Percentiles rank a stretch among this genome's conserved stretches.
Evolutionary conservation across 2,888 invertebrate genomes (phyloP).

Genomic region (Caenorhabditis macrosperma): DNA sequence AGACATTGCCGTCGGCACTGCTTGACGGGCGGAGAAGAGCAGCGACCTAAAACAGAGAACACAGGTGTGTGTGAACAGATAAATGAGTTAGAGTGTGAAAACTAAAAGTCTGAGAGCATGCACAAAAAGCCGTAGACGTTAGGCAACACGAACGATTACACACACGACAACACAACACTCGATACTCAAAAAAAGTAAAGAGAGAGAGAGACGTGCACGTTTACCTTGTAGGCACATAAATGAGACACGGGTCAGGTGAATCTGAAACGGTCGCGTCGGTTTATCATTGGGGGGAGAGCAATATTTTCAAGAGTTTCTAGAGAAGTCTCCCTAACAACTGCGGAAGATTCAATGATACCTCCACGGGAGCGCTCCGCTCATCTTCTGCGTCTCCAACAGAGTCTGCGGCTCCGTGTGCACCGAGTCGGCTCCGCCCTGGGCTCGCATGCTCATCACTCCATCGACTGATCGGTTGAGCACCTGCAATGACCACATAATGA

Average conservation of each 20-base stretch:
- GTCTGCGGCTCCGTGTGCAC: constrained; percentile 19
- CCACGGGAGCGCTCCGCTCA: constrained; percentile 39
- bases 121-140: neutral
- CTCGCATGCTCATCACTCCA: constrained; percentile 18
- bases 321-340: no score
- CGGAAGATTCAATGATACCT: no score
- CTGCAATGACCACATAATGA: no score
- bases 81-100: neutral
- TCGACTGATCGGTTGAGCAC: constrained; percentile 28
- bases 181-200: no score
- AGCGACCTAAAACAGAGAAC: constrained; percentile 14
- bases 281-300: neutral
- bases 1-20: neutral
- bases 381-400: constrained; percentile 34
- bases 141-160: constrained; percentile 3
- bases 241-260: constrained; percentile 30
- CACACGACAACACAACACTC: neutral
- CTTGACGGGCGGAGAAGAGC: neutral
- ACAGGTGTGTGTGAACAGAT: no score
- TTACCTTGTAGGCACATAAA: constrained; percentile 26
- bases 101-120: neutral
- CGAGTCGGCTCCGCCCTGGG: constrained; percentile 18
- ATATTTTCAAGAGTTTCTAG: no score
- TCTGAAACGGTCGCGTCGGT: constrained; percentile 23
- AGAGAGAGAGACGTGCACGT: constrained; percentile 39